Conservation (phyloP, 1,140 invertebrate genomes). For the Philotrypesis tridentata region DNA sequence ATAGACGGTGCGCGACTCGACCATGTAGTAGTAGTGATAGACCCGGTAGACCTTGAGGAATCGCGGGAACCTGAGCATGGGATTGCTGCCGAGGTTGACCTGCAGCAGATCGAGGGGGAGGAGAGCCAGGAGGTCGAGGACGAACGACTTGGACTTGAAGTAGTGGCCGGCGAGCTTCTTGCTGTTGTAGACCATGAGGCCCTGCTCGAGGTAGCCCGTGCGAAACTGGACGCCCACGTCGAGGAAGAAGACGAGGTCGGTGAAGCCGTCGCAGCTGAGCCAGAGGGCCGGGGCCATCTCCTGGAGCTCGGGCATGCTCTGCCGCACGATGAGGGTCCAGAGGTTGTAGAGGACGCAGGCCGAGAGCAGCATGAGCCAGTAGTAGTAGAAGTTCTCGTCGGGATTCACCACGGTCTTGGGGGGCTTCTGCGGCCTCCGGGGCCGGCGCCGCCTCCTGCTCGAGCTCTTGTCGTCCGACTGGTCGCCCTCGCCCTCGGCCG, state of each 20-base stretch:
- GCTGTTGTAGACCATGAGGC: slow-evolving; percentile 93
- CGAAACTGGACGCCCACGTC: slow-evolving; percentile 93
- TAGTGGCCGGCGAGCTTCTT: slow-evolving; percentile 93
- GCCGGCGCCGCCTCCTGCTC: slow-evolving; percentile 75
- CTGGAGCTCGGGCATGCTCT: slow-evolving; percentile 93
- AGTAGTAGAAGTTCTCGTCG: slow-evolving; percentile 96
- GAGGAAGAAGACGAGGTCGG: slow-evolving; percentile 89
- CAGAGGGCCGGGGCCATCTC: slow-evolving; percentile 81
- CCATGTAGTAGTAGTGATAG: slow-evolving; percentile 95
- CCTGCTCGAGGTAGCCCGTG: slow-evolving; percentile 96
- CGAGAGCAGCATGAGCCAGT: slow-evolving; percentile 93
- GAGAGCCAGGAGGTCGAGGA: slow-evolving; percentile 89
- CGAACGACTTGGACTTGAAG: slow-evolving; percentile 86
- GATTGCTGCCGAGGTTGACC: slow-evolving; percentile 84
- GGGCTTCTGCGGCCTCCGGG: slow-evolving; percentile 78
- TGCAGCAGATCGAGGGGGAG: slow-evolving; percentile 91
- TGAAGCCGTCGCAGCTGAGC: slow-evolving; percentile 87
- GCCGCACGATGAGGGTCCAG: slow-evolving; percentile 95
- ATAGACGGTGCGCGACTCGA: slow-evolving; percentile 94
- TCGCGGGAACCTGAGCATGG: slow-evolving; percentile 87
- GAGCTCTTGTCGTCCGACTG: slow-evolving; percentile 75
- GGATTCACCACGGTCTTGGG: slow-evolving; percentile 94
- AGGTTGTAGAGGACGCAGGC: slow-evolving; percentile 94
- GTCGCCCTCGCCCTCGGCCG: slow-evolving; percentile 77
- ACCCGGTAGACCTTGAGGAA: slow-evolving; percentile 93